phyloP scores from a whole-genome alignment of 2,888 invertebrate species.

The Alcis repandata region DNA sequence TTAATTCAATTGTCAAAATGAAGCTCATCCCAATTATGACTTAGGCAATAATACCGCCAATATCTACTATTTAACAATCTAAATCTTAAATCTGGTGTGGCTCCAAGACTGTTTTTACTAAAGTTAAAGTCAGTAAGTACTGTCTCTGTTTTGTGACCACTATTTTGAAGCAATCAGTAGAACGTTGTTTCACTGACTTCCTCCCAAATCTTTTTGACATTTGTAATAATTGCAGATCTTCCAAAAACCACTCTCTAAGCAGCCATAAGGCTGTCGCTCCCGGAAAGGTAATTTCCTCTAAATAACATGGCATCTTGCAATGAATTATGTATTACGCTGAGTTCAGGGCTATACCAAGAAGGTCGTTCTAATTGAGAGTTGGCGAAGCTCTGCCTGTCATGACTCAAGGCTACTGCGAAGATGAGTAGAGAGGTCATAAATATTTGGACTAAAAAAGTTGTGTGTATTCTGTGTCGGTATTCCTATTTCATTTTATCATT shows the following conservation, averaged over 20 bases:
- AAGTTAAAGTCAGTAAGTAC: no score
- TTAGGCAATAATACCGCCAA: no score
- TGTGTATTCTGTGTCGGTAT: no score
- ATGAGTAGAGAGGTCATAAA: neutral
- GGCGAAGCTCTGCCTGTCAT: conserved; percentile 8
- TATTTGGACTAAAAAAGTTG: no score
- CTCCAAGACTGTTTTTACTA: no score
- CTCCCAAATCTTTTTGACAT: conserved; percentile 17
- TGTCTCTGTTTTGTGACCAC: neutral
- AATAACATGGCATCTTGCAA: conserved; percentile 37
- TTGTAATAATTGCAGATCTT: conserved; percentile 13
- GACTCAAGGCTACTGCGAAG: conserved; percentile 22
- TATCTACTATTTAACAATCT: no score
- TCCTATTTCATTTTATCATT: no score
- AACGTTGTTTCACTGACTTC: no score
- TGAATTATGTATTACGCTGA: conserved; percentile 38
- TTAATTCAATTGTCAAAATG: no score
- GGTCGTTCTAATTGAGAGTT: conserved; percentile 35
- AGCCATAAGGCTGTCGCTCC: conserved; percentile 25
- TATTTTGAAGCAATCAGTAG: conserved; percentile 3
- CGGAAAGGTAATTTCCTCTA: conserved; percentile 36
- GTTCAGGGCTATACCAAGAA: conserved; percentile 29
- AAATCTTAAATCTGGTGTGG: no score
- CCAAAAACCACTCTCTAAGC: conserved; percentile 25
- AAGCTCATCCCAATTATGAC: no score